A percentile compares a stretch with the other conserved stretches of the same genome.
These are phyloP conservation scores for Pimpla rufipes DNA, from an alignment of 2,888 invertebrate genomes.

Conservation along the genomic window DNA sequence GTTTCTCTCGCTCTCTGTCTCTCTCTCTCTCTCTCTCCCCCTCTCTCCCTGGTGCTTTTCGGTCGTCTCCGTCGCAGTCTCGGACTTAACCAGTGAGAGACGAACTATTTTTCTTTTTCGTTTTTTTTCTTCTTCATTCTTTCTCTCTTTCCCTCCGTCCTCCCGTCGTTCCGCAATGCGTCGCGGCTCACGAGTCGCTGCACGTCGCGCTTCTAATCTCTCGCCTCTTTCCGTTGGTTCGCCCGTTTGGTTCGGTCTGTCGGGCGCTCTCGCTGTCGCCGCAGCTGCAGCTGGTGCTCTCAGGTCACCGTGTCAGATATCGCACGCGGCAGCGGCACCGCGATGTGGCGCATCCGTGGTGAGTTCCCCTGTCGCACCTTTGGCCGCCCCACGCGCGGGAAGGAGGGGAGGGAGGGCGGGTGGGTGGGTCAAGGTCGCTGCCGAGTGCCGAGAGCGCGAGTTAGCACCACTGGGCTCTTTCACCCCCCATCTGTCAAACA, in stretches of 20 bases:
- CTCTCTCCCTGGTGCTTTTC: constrained; percentile 1
- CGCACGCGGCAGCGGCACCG: constrained; percentile 68
- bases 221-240: constrained; percentile 11
- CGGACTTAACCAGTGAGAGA: neutral
- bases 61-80: neutral
- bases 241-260: constrained; percentile 4
- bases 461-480: constrained; percentile 30
- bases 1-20: constrained; percentile 18
- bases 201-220: constrained; percentile 18
- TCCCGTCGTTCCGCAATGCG: constrained; percentile 19
- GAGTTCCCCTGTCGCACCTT: constrained; percentile 77
- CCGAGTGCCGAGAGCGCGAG: constrained; percentile 58
- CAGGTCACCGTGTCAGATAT: constrained; percentile 60
- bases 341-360: constrained; percentile 82
- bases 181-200: constrained; percentile 9
- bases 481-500: constrained; percentile 83
- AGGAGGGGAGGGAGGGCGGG: constrained; percentile 81
- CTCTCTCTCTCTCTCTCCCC: neutral
- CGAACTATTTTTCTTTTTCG: constrained; percentile 32
- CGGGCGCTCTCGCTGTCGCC: neutral
- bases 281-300: neutral
- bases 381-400: constrained; percentile 11
- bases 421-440: constrained; percentile 84
- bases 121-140: neutral
- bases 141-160: neutral